phyloP scores from a whole-genome alignment of 2,113 vertebrate species.

The Platycercus adscitus region DNA sequence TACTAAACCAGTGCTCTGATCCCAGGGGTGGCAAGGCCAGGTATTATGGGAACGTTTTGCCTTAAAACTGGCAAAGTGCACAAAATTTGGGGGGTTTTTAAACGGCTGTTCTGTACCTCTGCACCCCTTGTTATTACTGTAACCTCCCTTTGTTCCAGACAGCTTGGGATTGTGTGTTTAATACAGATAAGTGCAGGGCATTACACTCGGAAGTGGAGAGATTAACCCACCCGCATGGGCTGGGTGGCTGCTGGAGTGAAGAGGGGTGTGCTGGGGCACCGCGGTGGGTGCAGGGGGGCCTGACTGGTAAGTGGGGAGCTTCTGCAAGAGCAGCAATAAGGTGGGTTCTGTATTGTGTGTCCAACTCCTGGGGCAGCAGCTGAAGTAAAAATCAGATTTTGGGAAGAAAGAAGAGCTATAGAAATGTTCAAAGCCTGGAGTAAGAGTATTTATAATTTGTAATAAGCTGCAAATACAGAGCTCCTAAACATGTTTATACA shows the following conservation, averaged over 20 bases:
- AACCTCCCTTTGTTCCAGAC: neutral
- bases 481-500: neutral
- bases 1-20: neutral
- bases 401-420: neutral
- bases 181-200: neutral
- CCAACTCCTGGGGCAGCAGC: neutral
- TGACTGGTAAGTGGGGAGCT: neutral
- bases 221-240: neutral
- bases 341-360: fast-evolving
- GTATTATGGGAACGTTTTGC: fast-evolving
- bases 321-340: fast-evolving
- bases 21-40: neutral
- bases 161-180: neutral
- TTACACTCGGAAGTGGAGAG: neutral
- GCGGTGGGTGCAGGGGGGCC: neutral
- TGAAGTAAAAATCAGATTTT: neutral
- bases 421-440: too few relatives aligned
- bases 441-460: too few relatives aligned
- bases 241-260: neutral
- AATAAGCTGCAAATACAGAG: neutral
- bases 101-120: neutral
- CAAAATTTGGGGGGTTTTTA: neutral
- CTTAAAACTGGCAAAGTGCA: fast-evolving
- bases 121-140: fast-evolving
- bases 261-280: neutral